phyloP scores from a whole-genome alignment of 1,140 invertebrate genomes.

The Drosophila jambulina region DNA sequence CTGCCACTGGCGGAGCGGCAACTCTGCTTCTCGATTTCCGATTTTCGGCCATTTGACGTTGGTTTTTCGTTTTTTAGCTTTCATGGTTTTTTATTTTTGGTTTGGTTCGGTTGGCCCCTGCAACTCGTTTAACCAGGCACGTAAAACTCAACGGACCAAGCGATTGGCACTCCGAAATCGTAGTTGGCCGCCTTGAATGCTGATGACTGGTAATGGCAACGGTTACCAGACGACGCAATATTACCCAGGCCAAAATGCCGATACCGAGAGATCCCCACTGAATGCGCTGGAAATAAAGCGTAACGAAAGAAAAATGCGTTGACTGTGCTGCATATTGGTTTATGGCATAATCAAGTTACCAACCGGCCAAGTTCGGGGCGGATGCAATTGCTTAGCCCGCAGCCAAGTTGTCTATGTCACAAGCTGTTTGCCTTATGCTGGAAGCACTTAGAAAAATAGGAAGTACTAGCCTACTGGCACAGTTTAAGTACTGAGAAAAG shows the following conservation, averaged over 20 bases:
- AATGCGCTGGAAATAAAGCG: constrained; percentile 18
- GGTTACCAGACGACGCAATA: constrained; percentile 60
- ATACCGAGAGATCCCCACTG: not conserved
- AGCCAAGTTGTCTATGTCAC: constrained; percentile 76
- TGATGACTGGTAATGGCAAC: constrained; percentile 73
- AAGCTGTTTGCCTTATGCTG: constrained; percentile 54
- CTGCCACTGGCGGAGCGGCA: constrained; percentile 16
- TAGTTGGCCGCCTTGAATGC: constrained; percentile 80
- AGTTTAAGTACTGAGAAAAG: not conserved
- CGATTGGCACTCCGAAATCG: constrained; percentile 74
- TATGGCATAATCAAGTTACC: constrained; percentile 78
- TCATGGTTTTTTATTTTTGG: not conserved
- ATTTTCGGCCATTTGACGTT: constrained; percentile 10
- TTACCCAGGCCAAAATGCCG: constrained; percentile 22
- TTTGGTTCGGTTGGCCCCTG: constrained; percentile 8
- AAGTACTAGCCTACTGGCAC: not conserved
- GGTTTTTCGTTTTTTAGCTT: not conserved
- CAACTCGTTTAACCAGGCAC: constrained; percentile 58
- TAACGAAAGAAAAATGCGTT: constrained; percentile 54
- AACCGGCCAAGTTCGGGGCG: constrained; percentile 56
- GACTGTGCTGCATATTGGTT: constrained; percentile 45
- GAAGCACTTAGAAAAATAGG: not conserved
- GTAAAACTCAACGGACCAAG: constrained; percentile 44
- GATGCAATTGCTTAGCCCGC: constrained; percentile 58
- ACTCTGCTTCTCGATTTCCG: constrained; percentile 8